Conservation (phyloP, 2,113 vertebrate species). For the Scatophagus argus region DNA sequence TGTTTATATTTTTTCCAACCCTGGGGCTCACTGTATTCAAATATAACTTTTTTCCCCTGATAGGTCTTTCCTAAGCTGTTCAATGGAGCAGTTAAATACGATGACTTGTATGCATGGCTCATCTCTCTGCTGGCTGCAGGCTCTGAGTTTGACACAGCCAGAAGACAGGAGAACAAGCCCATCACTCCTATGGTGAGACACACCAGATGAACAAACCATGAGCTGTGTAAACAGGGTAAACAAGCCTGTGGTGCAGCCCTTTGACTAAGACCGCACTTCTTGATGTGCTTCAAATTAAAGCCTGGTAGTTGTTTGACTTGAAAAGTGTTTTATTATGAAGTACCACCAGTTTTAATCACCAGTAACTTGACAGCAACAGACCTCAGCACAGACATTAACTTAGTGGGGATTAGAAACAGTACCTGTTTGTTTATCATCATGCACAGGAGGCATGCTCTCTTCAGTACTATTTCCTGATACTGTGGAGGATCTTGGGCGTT, state of each 20-base stretch:
- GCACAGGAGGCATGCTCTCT: conserved; percentile 96
- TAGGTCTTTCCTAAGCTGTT: conserved; percentile 95
- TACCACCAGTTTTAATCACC: neutral
- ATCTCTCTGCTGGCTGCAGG: conserved; percentile 93
- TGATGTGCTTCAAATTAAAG: neutral
- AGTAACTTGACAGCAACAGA: neutral
- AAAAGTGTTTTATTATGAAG: neutral
- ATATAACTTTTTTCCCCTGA: neutral
- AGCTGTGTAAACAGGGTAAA: neutral
- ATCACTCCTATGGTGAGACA: conserved; percentile 89
- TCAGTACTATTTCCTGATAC: conserved; percentile 96
- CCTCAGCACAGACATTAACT: neutral
- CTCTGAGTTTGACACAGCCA: conserved; percentile 92
- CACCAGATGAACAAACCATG: neutral
- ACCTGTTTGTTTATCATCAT: neutral
- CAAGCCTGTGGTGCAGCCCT: neutral
- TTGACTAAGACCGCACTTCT: neutral
- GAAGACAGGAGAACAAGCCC: conserved; percentile 92
- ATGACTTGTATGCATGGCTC: conserved; percentile 90
- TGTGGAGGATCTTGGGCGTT: conserved; percentile 95
- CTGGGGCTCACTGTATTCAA: neutral
- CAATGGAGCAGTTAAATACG: conserved; percentile 89
- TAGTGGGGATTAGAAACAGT: neutral
- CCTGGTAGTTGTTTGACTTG: neutral
- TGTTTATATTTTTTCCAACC: neutral